Evolutionary conservation across 2,113 vertebrate genomes (phyloP).

Genomic region (Leucosticte australis): DNA sequence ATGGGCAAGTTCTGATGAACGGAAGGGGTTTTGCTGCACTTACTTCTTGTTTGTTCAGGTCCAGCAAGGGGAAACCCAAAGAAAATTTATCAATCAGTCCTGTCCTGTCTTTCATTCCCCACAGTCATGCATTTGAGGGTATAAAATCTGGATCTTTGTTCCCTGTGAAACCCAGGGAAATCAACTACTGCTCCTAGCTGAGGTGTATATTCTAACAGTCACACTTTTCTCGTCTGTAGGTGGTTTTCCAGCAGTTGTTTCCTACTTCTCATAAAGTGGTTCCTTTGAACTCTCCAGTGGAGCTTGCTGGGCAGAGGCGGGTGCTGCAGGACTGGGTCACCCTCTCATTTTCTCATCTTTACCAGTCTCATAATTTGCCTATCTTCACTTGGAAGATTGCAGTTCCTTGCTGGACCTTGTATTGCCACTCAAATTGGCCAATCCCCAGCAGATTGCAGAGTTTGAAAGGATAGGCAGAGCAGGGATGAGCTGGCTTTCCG

Average conservation of each 20-base stretch:
- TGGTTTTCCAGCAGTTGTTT: background rate
- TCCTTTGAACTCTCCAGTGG: background rate
- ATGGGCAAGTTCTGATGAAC: background rate
- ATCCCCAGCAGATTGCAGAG: background rate
- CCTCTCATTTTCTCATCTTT: background rate
- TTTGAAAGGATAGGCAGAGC: background rate
- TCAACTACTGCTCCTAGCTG: background rate
- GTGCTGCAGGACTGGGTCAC: background rate
- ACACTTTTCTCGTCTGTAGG: background rate
- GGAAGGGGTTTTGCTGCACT: background rate
- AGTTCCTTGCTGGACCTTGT: background rate
- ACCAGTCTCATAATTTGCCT: background rate
- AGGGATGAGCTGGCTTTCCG: background rate
- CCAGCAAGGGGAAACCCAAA: background rate
- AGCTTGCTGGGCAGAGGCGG: background rate
- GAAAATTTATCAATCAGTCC: background rate
- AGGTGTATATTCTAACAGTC: background rate
- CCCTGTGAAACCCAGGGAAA: background rate
- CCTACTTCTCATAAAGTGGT: background rate
- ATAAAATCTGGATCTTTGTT: background rate
- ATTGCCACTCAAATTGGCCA: accelerated
- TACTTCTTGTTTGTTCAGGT: background rate
- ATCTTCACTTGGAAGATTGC: background rate
- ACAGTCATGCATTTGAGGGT: background rate
- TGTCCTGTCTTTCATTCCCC: background rate